These are phyloP conservation scores for Nothobranchius kuhntae DNA, from an alignment of 2,113 vertebrate genomes.

Conservation along the genomic window DNA sequence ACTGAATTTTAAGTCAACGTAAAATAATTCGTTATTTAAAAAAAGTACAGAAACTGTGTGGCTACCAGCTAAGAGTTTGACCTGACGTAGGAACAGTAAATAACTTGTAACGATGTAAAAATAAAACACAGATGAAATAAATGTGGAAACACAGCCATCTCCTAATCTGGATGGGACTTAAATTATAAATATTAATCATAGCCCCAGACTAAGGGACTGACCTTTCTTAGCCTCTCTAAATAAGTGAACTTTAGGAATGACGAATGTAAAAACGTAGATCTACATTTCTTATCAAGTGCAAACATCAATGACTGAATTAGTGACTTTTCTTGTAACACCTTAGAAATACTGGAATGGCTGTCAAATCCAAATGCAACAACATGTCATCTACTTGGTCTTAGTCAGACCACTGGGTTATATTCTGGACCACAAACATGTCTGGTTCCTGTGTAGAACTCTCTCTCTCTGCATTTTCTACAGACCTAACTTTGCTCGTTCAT, in stretches of 20 bases:
- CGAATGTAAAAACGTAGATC: neutral
- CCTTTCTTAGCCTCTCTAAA: no score
- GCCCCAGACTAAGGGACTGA: no score
- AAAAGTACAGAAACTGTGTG: slow-evolving; percentile 9
- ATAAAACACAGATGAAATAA: slow-evolving; percentile 31
- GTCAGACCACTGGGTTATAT: neutral
- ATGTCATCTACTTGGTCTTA: slow-evolving; percentile 2
- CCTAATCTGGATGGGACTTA: no score
- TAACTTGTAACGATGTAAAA: slow-evolving; percentile 8
- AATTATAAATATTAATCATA: no score
- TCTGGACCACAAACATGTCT: neutral
- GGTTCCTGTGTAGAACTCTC: no score
- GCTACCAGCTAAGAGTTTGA: neutral
- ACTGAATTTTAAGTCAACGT: slow-evolving; percentile 4
- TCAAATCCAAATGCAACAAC: neutral
- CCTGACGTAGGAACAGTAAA: slow-evolving; percentile 1
- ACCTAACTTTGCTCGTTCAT: no score
- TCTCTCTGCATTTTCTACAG: no score
- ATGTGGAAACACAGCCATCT: no score
- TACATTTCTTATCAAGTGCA: neutral
- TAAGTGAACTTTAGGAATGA: no score
- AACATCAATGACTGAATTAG: neutral
- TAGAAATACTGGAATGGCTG: neutral
- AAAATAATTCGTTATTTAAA: neutral
- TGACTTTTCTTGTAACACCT: neutral